Evolutionary conservation across 1,140 invertebrate genomes (phyloP).

Genomic region (Proctacanthus coquilletti): DNA sequence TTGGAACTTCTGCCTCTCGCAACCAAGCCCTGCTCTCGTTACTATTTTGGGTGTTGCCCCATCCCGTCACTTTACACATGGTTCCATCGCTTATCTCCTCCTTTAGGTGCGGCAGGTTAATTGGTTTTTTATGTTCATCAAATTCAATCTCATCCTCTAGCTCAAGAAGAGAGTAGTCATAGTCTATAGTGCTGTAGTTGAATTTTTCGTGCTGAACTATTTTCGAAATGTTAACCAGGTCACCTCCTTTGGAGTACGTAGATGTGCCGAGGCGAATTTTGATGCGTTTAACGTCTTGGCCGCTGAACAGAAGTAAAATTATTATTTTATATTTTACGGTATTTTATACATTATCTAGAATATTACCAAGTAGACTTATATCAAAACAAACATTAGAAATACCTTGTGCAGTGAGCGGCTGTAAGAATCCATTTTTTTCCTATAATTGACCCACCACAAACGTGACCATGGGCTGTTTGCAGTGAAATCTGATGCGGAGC

Average conservation of each 20-base stretch:
- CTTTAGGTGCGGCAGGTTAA: slow-evolving; percentile 15
- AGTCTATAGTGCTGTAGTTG: slow-evolving; percentile 21
- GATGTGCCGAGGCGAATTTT: slow-evolving; percentile 20
- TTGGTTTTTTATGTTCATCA: slow-evolving; percentile 17
- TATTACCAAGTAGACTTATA: neutral
- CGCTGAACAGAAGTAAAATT: slow-evolving; percentile 11
- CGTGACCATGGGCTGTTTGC: slow-evolving; percentile 21
- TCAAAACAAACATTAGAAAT: slow-evolving; percentile 8
- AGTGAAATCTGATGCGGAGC: slow-evolving; percentile 34
- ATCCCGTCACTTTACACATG: slow-evolving; percentile 30
- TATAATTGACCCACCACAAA: slow-evolving; percentile 56
- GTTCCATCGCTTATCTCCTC: slow-evolving; percentile 18
- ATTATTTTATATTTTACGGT: neutral
- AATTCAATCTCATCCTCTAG: slow-evolving; percentile 20
- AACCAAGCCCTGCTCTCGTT: slow-evolving; percentile 19
- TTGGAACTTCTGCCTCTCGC: slow-evolving; percentile 30
- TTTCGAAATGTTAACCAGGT: slow-evolving; percentile 14
- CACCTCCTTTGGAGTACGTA: slow-evolving; percentile 15
- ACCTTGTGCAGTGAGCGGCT: slow-evolving; percentile 37
- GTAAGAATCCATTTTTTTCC: slow-evolving; percentile 34
- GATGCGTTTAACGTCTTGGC: slow-evolving; percentile 14
- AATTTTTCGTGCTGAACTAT: slow-evolving; percentile 27
- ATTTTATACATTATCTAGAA: neutral
- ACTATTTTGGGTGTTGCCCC: slow-evolving; percentile 29
- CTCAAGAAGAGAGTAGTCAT: slow-evolving; percentile 26